These are phyloP conservation scores for Harpalus rufipes DNA, from an alignment of 2,888 invertebrate genomes.

Conservation along the genomic window DNA sequence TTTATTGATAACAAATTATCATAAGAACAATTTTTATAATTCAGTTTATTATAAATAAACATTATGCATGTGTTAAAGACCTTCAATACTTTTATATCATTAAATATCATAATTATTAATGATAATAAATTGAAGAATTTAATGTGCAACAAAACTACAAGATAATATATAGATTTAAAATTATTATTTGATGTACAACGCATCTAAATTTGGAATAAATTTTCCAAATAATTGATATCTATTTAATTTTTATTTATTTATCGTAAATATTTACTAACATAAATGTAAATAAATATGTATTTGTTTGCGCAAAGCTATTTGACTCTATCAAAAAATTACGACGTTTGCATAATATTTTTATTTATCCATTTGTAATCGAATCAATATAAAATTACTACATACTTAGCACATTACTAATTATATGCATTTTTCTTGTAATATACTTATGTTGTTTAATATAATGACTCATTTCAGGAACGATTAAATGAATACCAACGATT, in stretches of 20 bases:
- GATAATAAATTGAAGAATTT: no score
- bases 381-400: not conserved
- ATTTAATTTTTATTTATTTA: not conserved
- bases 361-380: not conserved
- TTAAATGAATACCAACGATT: conserved; percentile 91
- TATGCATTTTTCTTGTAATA: not conserved
- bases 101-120: no score
- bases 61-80: no score
- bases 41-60: no score
- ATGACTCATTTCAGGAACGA: conserved; percentile 79
- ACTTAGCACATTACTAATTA: not conserved
- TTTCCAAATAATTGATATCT: conserved; percentile 3
- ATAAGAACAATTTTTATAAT: no score
- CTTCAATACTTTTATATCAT: no score
- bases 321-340: not conserved
- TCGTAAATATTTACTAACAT: not conserved
- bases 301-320: not conserved
- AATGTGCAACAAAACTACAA: no score
- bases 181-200: not conserved
- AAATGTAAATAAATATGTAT: not conserved
- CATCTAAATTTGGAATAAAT: conserved; percentile 1
- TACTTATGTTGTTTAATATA: not conserved
- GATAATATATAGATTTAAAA: no score
- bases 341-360: not conserved
- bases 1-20: no score